phyloP scores from a whole-genome alignment of 2,797 vertebrate genomes.

The Anguilla obscura region DNA sequence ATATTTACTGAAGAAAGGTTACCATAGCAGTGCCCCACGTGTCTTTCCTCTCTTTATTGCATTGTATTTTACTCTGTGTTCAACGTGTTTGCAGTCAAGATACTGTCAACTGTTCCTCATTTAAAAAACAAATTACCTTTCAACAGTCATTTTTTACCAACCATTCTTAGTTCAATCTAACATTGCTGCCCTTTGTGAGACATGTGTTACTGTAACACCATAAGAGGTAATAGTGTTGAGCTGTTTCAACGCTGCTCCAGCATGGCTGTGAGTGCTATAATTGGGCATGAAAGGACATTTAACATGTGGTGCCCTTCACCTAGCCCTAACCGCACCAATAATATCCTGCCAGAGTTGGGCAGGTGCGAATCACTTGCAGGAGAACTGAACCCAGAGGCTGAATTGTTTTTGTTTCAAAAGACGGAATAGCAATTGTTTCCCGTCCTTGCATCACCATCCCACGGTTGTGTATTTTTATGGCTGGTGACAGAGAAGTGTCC shows the following conservation, averaged over 20 bases:
- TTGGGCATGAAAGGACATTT: background rate
- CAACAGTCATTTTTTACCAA: background rate
- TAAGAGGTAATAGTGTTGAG: background rate
- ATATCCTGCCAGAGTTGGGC: background rate
- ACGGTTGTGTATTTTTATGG: background rate
- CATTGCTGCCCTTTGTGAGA: background rate
- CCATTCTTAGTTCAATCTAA: background rate
- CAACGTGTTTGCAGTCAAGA: background rate
- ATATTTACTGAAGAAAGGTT: no score
- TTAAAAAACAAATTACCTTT: no score
- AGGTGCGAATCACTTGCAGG: background rate
- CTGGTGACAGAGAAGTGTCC: background rate
- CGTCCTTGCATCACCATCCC: background rate
- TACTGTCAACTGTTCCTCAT: background rate
- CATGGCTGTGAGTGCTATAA: background rate
- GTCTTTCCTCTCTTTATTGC: background rate
- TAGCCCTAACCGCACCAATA: background rate
- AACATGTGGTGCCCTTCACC: no score
- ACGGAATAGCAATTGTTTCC: background rate
- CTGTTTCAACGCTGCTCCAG: background rate
- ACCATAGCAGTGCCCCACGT: no score
- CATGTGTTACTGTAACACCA: background rate
- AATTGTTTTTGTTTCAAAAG: background rate
- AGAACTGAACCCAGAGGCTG: background rate
- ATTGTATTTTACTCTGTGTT: background rate